Percentiles rank a stretch among this genome's conserved stretches.
Conservation (phyloP, 2,797 vertebrate genomes). For the Macropodus opercularis region DNA sequence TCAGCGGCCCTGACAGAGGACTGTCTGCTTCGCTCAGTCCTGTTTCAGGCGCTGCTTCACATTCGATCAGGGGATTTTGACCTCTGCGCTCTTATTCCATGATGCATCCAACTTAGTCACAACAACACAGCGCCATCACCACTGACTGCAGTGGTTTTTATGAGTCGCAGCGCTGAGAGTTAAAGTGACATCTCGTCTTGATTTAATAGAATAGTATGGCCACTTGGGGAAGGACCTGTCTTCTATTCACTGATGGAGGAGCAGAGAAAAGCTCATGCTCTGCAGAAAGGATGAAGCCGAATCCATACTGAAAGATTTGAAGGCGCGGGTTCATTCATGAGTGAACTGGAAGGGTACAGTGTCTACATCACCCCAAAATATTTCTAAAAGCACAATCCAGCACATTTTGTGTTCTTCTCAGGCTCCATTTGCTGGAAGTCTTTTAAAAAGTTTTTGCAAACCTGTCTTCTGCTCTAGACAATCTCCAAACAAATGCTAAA, state of each 20-base stretch:
- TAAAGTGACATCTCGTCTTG: constrained; percentile 38
- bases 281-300: constrained; percentile 35
- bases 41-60: constrained; percentile 40
- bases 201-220: constrained; percentile 35
- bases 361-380: constrained; percentile 31
- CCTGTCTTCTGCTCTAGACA: constrained; percentile 5
- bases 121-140: constrained; percentile 9
- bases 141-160: constrained; percentile 40
- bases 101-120: constrained; percentile 33
- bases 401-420: constrained; percentile 30
- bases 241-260: constrained; percentile 24
- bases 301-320: constrained; percentile 43
- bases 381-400: constrained; percentile 49
- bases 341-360: constrained; percentile 32
- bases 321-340: constrained; percentile 42
- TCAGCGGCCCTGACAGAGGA: constrained; percentile 45
- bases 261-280: constrained; percentile 29
- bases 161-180: constrained; percentile 25
- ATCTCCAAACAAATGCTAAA: constrained; percentile 24
- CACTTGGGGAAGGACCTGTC: constrained; percentile 29
- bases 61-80: constrained; percentile 57
- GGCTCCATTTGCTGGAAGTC: constrained; percentile 32
- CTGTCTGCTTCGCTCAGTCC: constrained; percentile 50
- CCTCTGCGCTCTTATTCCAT: constrained; percentile 43
- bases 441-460: constrained; percentile 32